Evolutionary conservation across 2,797 vertebrate genomes (phyloP).

Genomic region (Tamandua tetradactyla): DNA sequence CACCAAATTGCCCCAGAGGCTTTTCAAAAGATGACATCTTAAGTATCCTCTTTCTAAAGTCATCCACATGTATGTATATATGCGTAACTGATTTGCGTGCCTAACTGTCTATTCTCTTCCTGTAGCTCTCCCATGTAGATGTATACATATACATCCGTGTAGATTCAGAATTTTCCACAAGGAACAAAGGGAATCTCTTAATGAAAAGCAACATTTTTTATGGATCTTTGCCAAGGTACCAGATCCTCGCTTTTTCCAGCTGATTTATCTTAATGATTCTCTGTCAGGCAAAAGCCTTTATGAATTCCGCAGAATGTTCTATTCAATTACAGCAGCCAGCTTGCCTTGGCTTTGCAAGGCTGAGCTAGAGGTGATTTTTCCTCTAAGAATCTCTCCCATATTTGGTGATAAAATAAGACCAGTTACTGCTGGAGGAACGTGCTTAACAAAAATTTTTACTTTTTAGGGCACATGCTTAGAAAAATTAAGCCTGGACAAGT

Average conservation of each 20-base stretch:
- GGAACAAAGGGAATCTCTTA: slow-evolving; percentile 68
- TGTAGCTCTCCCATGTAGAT: slow-evolving; percentile 19
- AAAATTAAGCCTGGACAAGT: slow-evolving; percentile 47
- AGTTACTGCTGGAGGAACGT: not conserved
- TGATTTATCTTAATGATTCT: slow-evolving; percentile 75
- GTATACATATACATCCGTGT: not conserved
- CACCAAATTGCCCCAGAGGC: not conserved
- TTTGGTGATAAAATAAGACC: slow-evolving; percentile 30
- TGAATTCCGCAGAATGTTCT: slow-evolving; percentile 49
- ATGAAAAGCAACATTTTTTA: slow-evolving; percentile 74
- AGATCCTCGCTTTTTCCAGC: slow-evolving; percentile 64
- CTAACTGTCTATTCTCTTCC: not conserved
- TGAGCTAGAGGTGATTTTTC: slow-evolving; percentile 25
- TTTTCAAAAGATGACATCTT: slow-evolving; percentile 29
- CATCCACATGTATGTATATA: fast-evolving
- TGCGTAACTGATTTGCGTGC: not conserved
- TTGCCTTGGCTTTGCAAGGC: not conserved
- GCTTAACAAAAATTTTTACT: slow-evolving; percentile 32
- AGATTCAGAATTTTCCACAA: slow-evolving; percentile 62
- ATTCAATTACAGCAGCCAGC: not conserved
- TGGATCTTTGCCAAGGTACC: slow-evolving; percentile 59
- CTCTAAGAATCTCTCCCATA: not conserved
- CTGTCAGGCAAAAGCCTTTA: slow-evolving; percentile 64
- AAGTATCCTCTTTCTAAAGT: not conserved
- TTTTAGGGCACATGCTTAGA: slow-evolving; percentile 40